Percentiles rank a stretch among this genome's conserved stretches.
Conservation (phyloP, 2,797 vertebrate species). For the Echiichthys vipera region DNA sequence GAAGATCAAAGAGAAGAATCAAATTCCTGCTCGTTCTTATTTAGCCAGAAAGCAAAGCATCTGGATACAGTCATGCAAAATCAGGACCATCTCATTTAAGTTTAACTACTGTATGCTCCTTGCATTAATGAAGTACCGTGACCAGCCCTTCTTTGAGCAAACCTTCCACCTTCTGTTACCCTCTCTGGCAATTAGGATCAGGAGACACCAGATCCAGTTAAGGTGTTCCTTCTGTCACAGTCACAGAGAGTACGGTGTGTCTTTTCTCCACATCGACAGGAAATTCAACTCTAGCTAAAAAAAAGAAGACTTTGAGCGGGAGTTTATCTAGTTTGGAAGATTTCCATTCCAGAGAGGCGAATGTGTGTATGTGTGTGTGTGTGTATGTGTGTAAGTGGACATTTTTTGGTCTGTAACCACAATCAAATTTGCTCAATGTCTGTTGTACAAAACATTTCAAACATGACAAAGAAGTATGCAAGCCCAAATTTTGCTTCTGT, state of each 20-base stretch:
- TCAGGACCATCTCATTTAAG: constrained; percentile 70
- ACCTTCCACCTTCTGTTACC: constrained; percentile 57
- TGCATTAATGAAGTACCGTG: constrained; percentile 50
- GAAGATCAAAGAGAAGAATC: constrained; percentile 43
- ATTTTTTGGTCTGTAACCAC: background rate
- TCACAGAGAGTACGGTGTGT: constrained; percentile 70
- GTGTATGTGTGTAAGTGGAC: background rate
- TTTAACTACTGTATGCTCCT: constrained; percentile 56
- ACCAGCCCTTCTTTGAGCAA: constrained; percentile 25
- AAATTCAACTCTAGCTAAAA: constrained; percentile 66
- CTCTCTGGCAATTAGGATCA: constrained; percentile 69
- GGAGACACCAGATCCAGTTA: constrained; percentile 75
- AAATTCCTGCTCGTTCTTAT: constrained; percentile 38
- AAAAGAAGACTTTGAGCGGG: constrained; percentile 15
- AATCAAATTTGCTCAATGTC: background rate
- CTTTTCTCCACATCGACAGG: constrained; percentile 66
- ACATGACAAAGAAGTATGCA: background rate
- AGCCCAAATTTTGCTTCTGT: background rate
- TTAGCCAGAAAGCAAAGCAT: constrained; percentile 59
- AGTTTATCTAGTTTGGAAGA: constrained; percentile 38
- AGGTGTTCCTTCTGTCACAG: constrained; percentile 69
- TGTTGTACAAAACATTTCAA: background rate
- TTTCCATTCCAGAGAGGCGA: constrained; percentile 38
- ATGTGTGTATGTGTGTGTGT: background rate
- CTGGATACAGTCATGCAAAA: constrained; percentile 51